phyloP scores from a whole-genome alignment of 1,140 invertebrate genomes.

The Copidosoma floridanum region DNA sequence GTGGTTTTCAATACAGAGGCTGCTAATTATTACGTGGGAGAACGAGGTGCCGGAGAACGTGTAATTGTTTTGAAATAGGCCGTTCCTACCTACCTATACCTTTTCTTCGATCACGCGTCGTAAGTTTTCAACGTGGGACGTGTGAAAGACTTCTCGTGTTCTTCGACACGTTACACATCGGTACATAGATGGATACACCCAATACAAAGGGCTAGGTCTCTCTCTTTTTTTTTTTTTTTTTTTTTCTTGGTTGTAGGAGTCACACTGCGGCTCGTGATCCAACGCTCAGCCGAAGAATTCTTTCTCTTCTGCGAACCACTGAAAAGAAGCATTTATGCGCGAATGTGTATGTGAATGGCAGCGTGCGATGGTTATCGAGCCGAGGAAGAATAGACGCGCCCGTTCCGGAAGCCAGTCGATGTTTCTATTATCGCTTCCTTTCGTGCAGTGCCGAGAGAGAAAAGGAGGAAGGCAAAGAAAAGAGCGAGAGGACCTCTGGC shows the following conservation, averaged over 20 bases:
- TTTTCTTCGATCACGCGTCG: constrained; percentile 11
- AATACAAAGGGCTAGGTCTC: constrained; percentile 31
- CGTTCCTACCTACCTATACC: neutral
- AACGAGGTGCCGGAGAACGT: constrained; percentile 44
- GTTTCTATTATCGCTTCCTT: constrained; percentile 21
- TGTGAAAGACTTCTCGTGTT: constrained; percentile 41
- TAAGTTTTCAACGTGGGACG: constrained; percentile 44
- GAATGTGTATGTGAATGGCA: too few species aligned
- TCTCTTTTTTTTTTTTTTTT: too few species aligned
- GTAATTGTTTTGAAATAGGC: constrained; percentile 50
- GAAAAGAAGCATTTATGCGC: neutral
- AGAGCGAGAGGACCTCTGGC: too few species aligned
- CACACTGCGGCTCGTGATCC: neutral
- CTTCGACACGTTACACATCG: neutral
- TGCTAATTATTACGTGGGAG: constrained; percentile 44
- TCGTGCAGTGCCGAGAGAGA: neutral
- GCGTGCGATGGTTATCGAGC: neutral
- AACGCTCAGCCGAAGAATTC: constrained; percentile 6
- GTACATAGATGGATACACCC: constrained; percentile 3
- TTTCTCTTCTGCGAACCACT: neutral
- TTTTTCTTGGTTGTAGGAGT: too few species aligned
- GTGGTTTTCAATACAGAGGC: too few species aligned
- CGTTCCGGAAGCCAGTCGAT: constrained; percentile 7
- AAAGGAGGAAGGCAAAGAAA: too few species aligned
- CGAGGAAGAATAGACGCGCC: neutral